These are phyloP conservation scores for Asbolus verrucosus DNA, from an alignment of 1,140 invertebrate genomes.

Conservation along the genomic window DNA sequence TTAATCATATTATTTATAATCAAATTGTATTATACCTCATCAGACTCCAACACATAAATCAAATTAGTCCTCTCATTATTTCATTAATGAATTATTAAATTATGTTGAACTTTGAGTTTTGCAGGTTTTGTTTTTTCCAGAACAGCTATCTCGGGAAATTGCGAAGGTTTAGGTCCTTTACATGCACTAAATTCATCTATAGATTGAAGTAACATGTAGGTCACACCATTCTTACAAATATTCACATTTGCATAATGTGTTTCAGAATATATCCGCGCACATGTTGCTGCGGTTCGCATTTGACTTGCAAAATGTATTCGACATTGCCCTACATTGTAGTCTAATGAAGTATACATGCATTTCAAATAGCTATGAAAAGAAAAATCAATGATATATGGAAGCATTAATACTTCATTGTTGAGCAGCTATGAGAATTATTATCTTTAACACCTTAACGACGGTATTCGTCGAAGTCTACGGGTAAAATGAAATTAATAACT, in stretches of 20 bases:
- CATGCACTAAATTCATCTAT: background rate
- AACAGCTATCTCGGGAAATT: background rate
- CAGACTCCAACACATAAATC: constrained; percentile 7
- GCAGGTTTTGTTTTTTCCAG: constrained; percentile 5
- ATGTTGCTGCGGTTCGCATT: constrained; percentile 39
- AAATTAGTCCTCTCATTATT: constrained; percentile 10
- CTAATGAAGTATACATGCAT: constrained; percentile 41
- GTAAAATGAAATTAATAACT: no score
- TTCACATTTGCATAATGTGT: constrained; percentile 39
- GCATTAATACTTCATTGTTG: background rate
- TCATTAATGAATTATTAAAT: constrained; percentile 28
- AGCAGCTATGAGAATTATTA: background rate
- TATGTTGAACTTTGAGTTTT: background rate
- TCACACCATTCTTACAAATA: constrained; percentile 31
- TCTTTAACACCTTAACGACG: no score
- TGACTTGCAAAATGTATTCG: constrained; percentile 43
- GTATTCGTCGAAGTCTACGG: no score
- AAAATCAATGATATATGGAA: constrained; percentile 36
- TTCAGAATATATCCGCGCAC: constrained; percentile 37
- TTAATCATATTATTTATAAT: no score
- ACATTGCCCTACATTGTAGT: constrained; percentile 40
- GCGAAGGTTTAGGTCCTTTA: no score
- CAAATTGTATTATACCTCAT: constrained; percentile 19
- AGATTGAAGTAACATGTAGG: constrained; percentile 7
- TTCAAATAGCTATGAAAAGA: constrained; percentile 23